Percentiles rank a stretch among this genome's conserved stretches.
phyloP scores from a whole-genome alignment of 2,888 invertebrate species.

The Drosophila gaucha region DNA sequence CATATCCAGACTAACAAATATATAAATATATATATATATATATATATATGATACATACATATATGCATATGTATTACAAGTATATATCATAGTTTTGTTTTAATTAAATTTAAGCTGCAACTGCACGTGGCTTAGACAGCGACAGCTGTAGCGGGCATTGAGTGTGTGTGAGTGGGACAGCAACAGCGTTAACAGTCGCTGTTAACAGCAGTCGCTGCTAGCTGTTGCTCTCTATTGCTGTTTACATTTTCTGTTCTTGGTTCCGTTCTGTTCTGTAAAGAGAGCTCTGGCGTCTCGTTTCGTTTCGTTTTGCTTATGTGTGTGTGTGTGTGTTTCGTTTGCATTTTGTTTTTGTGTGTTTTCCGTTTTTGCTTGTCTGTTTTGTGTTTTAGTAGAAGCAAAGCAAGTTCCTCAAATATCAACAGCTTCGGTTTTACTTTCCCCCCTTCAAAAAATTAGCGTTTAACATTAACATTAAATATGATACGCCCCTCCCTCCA shows the following conservation, averaged over 20 bases:
- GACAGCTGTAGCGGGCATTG: constrained; percentile 52
- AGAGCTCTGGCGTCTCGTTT: constrained; percentile 54
- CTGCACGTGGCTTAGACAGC: constrained; percentile 58
- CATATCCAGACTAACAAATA: constrained; percentile 57
- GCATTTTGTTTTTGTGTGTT: constrained; percentile 4
- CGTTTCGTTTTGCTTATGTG: constrained; percentile 6
- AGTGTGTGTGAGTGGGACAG: constrained; percentile 44
- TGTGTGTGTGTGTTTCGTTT: constrained; percentile 20
- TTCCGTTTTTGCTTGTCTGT: not conserved
- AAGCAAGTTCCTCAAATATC: constrained; percentile 64
- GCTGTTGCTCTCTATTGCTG: constrained; percentile 4
- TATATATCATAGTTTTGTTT: constrained; percentile 39
- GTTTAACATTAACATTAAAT: constrained; percentile 62
- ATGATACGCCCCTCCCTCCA: constrained; percentile 45
- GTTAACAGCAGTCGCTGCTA: constrained; percentile 8
- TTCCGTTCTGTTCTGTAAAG: constrained; percentile 56
- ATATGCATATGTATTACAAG: constrained; percentile 24
- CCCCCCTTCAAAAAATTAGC: constrained; percentile 38
- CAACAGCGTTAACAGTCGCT: constrained; percentile 14
- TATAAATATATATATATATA: constrained; percentile 38
- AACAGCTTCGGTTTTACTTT: constrained; percentile 49
- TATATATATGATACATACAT: constrained; percentile 23
- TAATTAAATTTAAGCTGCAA: constrained; percentile 45
- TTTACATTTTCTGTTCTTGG: constrained; percentile 26
- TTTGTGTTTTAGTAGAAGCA: constrained; percentile 37